Evolutionary conservation across 2,797 vertebrate species (phyloP), one percentile per base, ranked within the genome.

Genomic region (Erpetoichthys calabaricus): DNA sequence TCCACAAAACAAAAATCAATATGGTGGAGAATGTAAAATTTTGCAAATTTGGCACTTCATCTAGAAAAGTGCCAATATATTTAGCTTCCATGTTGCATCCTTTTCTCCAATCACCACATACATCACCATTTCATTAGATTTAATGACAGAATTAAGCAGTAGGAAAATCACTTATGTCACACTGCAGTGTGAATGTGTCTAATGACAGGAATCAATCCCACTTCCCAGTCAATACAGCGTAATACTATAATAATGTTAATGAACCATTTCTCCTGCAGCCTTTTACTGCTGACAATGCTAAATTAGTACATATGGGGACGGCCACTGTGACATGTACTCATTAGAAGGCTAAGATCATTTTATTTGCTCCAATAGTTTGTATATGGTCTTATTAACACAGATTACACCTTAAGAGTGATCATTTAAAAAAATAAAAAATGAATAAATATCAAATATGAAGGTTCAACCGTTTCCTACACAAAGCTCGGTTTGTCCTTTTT

Each of bases 151-250:
- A 54, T 54, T 6, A 54, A 54, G 53, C 53, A 54, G 44, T 42
- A 54, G 5, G 53, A 54, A 54, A 4, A 54, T 54, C 53, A 42
- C 8, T 54, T 41, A 54, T 54, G 41, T 7, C 53, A 54, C 5
- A 43, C 53, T 54, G 53, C 53, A 42, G 41, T 54, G 53, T 54
- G 53, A 54, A 54, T 43, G 53, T 54, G 53, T 54, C 10, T 42
- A 54, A 54, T 54, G 53, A 54, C 53, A 41, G 53, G 44, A 54
- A 54, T 54, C 42, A 54, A 54, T 54, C 53, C 53, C 44, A 43
- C 53, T 54, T 54, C 53, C 53, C 53, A 54, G 53, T 54, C 53
- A 54, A 54, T 54, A 54, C 53, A 54, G 41, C 53, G 42, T 54
- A 54, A 54, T 54, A 42, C 53, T 43, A 42, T 54, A 54, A 54